phyloP scores from a whole-genome alignment of 2,888 invertebrate genomes.

The Plagodis dolabraria region DNA sequence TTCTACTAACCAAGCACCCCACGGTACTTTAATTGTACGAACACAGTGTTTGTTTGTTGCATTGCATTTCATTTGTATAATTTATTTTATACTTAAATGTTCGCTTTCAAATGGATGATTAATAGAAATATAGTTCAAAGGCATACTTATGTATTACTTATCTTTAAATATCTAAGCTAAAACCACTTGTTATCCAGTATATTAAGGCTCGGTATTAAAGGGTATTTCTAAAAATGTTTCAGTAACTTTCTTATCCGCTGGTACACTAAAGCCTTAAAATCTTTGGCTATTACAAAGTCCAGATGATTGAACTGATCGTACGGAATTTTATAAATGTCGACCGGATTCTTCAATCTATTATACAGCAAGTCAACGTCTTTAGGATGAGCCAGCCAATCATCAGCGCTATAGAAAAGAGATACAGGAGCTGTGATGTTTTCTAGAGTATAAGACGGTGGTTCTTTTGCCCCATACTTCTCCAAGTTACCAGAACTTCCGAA shows the following conservation, averaged over 20 bases:
- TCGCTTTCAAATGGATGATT: too few species aligned
- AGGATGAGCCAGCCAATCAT: constrained; percentile 87
- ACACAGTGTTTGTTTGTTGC: too few species aligned
- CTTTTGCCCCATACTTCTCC: constrained; percentile 51
- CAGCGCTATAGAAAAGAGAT: constrained; percentile 67
- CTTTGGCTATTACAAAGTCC: constrained; percentile 67
- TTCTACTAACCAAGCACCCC: too few species aligned
- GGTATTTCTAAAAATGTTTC: constrained; percentile 33
- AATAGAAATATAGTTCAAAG: too few species aligned
- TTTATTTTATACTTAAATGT: too few species aligned
- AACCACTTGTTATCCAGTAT: too few species aligned
- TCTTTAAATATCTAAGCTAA: neutral
- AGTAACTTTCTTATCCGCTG: constrained; percentile 47
- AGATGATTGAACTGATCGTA: constrained; percentile 73
- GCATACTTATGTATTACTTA: too few species aligned
- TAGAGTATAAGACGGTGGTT: constrained; percentile 62
- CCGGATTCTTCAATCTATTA: constrained; percentile 76
- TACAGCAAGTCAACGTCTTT: constrained; percentile 83
- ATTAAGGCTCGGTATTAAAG: too few species aligned
- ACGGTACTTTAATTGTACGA: too few species aligned
- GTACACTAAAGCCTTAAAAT: constrained; percentile 58
- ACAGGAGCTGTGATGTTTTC: constrained; percentile 59
- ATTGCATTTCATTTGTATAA: too few species aligned
- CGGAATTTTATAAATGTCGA: constrained; percentile 83
- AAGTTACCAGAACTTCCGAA: constrained; percentile 58